Percentiles rank a stretch among this genome's conserved stretches.
Evolutionary conservation across 2,888 invertebrate species (phyloP).

Genomic region (Stratiomys singularior): DNA sequence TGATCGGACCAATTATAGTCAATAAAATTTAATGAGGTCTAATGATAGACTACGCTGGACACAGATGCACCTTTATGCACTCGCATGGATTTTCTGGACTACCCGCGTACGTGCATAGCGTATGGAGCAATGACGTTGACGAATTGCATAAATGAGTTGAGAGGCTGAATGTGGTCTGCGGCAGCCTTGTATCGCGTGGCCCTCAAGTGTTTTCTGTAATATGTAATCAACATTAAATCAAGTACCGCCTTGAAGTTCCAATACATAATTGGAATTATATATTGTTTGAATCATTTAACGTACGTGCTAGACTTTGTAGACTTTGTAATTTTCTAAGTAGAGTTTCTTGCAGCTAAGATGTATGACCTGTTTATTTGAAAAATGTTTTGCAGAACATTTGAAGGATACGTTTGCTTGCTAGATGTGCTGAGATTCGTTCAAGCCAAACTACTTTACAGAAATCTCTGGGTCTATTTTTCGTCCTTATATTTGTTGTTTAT

Average conservation of each 20-base stretch:
- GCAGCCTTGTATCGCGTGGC: constrained; percentile 7
- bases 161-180: neutral
- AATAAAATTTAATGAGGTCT: constrained; percentile 65
- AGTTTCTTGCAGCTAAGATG: too few relatives aligned
- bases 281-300: too few relatives aligned
- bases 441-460: too few relatives aligned
- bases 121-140: constrained; percentile 38
- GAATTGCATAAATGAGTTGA: constrained; percentile 19
- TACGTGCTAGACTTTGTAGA: too few relatives aligned
- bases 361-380: too few relatives aligned
- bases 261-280: neutral
- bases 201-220: constrained; percentile 44
- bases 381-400: too few relatives aligned
- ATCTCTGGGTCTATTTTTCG: too few relatives aligned
- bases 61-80: constrained; percentile 16
- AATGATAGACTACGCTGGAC: constrained; percentile 59
- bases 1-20: constrained; percentile 52
- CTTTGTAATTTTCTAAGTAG: too few relatives aligned
- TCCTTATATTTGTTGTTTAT: too few relatives aligned
- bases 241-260: constrained; percentile 19
- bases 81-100: neutral
- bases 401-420: too few relatives aligned
- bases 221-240: constrained; percentile 44
- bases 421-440: too few relatives aligned
- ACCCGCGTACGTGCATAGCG: neutral